phyloP scores from a whole-genome alignment of 2,888 invertebrate species.

The Crossocerus cetratus region DNA sequence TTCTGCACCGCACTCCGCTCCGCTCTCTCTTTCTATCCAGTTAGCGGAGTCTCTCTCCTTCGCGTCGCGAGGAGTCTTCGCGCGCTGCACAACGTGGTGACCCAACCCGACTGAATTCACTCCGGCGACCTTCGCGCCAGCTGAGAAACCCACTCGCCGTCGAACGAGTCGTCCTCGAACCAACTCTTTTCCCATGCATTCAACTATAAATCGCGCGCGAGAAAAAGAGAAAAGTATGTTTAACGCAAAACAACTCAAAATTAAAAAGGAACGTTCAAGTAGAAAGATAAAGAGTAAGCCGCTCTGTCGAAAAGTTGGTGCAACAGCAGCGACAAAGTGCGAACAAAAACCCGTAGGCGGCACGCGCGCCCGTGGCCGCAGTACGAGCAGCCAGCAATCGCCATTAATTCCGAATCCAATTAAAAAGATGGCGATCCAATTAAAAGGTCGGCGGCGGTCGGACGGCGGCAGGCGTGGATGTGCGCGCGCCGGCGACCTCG shows the following conservation, averaged over 20 bases:
- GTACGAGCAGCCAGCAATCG: slow-evolving; percentile 23
- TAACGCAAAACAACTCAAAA: not conserved
- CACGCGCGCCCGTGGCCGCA: slow-evolving; percentile 7
- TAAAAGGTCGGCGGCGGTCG: slow-evolving; percentile 50
- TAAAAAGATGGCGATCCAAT: slow-evolving; percentile 65
- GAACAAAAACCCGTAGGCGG: not conserved
- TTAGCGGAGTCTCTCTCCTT: slow-evolving; percentile 3
- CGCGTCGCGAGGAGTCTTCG: slow-evolving; percentile 24
- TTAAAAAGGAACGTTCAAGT: too few species aligned
- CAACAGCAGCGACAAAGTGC: too few species aligned
- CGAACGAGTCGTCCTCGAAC: too few species aligned
- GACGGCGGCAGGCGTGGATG: not conserved
- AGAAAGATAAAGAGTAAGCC: too few species aligned
- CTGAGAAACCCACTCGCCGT: not conserved
- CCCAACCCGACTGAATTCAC: slow-evolving; percentile 39
- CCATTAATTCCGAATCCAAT: slow-evolving; percentile 61
- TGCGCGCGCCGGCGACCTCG: not conserved
- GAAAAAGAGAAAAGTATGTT: not conserved
- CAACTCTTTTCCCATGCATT: too few species aligned
- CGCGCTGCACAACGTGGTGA: slow-evolving; percentile 36
- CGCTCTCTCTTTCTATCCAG: not conserved
- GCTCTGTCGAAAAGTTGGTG: too few species aligned
- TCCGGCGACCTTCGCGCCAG: slow-evolving; percentile 42
- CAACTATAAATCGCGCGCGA: not conserved
- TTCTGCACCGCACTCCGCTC: not conserved